Base-by-base conservation (phyloP, 2,797 vertebrate genomes). In the Enteromius anoplus region DNA sequence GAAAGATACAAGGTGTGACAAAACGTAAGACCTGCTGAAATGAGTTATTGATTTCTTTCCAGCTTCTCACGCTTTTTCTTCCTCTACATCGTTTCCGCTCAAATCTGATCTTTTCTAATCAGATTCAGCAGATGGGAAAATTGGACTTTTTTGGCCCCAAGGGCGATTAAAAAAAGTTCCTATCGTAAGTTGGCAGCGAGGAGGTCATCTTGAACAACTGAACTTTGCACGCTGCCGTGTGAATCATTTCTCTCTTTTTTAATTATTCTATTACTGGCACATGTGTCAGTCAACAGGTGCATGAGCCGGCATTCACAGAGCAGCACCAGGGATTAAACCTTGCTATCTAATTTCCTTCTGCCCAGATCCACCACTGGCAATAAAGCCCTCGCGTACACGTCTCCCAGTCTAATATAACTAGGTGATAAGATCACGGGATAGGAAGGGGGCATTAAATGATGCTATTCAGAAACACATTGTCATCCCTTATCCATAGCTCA, bases 401-500 rank as follows among this genome's bases (percentile, higher is more conserved):
- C 90, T 86, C 86, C 85, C 90, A 89, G 91, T 93, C 91, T 93
- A 91, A 94, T 94, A 93, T 90, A 89, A 90, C 78, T 86, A 85
- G 85, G 88, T 90, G 91, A 95, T 93, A 91, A 93, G 92, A 93
- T 93, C 83, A 88, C 69, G 84, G 90, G 85, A 85, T 86, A 88
- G 87, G 65, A 81, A 88, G 82, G 76, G 84, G 81, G 65, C 53
- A 71, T 92, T 92, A 90, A 92, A 93, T 93, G 89, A 93, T 88
- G 90, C 90, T 89, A 89, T 93, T 90, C 89, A 91, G 89, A 92
- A 93, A 91, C 91, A 93, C 91, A 94, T 93, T 93, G 93, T 91
- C 89, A 91, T 90, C 90, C 84, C 87, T 92, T 91, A 91, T 85
- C 89, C 90, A 90, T 75, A 86, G 79, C 86, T 85, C 85, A 84